These are phyloP conservation scores for Netelia fuscicornis DNA, from an alignment of 2,888 invertebrate genomes.

Conservation along the genomic window DNA sequence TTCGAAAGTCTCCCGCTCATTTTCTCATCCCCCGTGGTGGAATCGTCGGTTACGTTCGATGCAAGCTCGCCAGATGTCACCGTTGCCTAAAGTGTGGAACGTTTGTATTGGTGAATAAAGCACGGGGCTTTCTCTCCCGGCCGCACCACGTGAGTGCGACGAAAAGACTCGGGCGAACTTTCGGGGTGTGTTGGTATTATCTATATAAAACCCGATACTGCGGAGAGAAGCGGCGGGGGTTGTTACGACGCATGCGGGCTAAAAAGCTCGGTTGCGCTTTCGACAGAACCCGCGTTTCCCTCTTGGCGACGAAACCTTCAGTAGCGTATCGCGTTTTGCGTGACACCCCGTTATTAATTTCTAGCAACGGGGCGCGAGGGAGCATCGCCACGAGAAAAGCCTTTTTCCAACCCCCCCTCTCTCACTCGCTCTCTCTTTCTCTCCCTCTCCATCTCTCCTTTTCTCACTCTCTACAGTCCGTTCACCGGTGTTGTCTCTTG, in stretches of 20 bases:
- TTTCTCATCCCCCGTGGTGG: constrained; percentile 29
- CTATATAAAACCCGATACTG: constrained; percentile 64
- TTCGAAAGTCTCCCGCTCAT: constrained; percentile 59
- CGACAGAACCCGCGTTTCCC: constrained; percentile 48
- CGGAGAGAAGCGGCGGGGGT: constrained; percentile 62
- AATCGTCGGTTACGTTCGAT: neutral
- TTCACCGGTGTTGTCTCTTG: constrained; percentile 15
- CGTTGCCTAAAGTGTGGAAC: constrained; percentile 40
- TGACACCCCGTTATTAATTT: constrained; percentile 47
- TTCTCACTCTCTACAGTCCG: constrained; percentile 39
- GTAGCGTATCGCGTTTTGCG: constrained; percentile 58
- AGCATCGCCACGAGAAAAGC: constrained; percentile 37
- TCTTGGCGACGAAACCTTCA: constrained; percentile 62
- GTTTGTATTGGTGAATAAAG: constrained; percentile 57
- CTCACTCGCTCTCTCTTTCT: neutral
- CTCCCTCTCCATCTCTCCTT: constrained; percentile 11
- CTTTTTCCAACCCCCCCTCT: neutral
- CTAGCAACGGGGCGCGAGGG: neutral
- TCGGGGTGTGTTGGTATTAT: constrained; percentile 51
- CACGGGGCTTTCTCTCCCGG: constrained; percentile 14
- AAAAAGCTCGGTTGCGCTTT: constrained; percentile 44
- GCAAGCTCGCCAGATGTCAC: constrained; percentile 68
- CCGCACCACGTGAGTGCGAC: constrained; percentile 45
- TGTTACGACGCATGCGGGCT: constrained; percentile 67
- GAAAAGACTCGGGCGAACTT: constrained; percentile 43